phyloP scores from a whole-genome alignment of 92 coral and sea anemone species.

The Palythoa grandiflora region DNA sequence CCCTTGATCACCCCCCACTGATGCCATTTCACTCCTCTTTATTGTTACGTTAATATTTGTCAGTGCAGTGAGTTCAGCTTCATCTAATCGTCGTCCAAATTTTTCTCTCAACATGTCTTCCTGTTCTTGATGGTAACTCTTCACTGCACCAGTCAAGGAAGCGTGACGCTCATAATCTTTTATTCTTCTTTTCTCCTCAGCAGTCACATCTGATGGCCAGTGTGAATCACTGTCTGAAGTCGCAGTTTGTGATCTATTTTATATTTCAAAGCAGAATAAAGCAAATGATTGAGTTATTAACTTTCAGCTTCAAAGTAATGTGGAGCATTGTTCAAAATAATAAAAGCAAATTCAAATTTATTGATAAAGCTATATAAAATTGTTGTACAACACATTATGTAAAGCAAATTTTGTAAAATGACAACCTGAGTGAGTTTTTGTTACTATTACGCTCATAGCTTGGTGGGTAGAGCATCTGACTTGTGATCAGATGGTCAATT shows the following conservation, averaged over 20 bases:
- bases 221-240: background rate
- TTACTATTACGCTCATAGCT: no score
- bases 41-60: slow-evolving; percentile 43
- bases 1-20: background rate
- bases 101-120: slow-evolving; percentile 33
- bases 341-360: background rate
- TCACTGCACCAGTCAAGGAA: background rate
- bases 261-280: slow-evolving; percentile 6
- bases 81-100: slow-evolving; percentile 38
- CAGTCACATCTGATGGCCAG: slow-evolving; percentile 30
- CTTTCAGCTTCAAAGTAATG: background rate
- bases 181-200: slow-evolving; percentile 33
- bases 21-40: slow-evolving; percentile 19
- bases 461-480: no score
- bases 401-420: no score
- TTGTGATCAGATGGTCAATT: no score
- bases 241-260: slow-evolving; percentile 8
- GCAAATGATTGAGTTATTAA: background rate
- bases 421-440: no score
- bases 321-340: background rate
- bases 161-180: slow-evolving; percentile 1
- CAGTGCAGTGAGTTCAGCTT: slow-evolving; percentile 36
- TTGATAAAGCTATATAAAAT: no score
- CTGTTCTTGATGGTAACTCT: slow-evolving; percentile 28
- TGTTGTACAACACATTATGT: no score